Conservation (phyloP, 2,797 vertebrate genomes). For the Allobates femoralis region DNA sequence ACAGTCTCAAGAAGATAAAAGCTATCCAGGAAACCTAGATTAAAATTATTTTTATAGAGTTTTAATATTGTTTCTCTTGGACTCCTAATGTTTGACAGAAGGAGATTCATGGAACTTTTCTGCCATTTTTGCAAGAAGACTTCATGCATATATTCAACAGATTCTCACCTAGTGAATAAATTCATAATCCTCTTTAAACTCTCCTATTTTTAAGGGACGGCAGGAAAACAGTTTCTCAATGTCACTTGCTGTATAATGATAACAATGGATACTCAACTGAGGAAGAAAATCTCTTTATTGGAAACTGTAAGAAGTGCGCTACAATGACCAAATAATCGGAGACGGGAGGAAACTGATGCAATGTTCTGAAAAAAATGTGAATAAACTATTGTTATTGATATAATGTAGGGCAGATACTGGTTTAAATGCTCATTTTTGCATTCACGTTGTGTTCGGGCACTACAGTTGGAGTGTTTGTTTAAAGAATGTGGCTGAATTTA, state of each 20-base stretch:
- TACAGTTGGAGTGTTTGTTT: background rate
- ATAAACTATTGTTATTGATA: background rate
- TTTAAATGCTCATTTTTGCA: background rate
- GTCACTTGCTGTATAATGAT: background rate
- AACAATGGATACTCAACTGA: background rate
- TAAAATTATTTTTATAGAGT: slow-evolving; percentile 34
- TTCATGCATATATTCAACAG: slow-evolving; percentile 35
- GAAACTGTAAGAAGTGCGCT: background rate
- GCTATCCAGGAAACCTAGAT: slow-evolving; percentile 23
- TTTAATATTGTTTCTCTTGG: slow-evolving; percentile 23
- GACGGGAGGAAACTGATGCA: background rate
- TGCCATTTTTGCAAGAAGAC: slow-evolving; percentile 26
- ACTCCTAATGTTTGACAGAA: slow-evolving; percentile 33
- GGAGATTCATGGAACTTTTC: slow-evolving; percentile 27
- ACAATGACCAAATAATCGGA: background rate
- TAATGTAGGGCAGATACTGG: background rate
- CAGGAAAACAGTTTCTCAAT: slow-evolving; percentile 28
- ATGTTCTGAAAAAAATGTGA: background rate
- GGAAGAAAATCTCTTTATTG: background rate
- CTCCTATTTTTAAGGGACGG: background rate
- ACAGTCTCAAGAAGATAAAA: background rate
- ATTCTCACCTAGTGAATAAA: slow-evolving; percentile 16
- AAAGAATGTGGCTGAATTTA: too few relatives aligned
- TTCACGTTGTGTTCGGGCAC: background rate
- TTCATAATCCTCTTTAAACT: background rate